Evolutionary conservation across 2,797 vertebrate genomes (phyloP).

Genomic region (Gephyroberyx darwinii): DNA sequence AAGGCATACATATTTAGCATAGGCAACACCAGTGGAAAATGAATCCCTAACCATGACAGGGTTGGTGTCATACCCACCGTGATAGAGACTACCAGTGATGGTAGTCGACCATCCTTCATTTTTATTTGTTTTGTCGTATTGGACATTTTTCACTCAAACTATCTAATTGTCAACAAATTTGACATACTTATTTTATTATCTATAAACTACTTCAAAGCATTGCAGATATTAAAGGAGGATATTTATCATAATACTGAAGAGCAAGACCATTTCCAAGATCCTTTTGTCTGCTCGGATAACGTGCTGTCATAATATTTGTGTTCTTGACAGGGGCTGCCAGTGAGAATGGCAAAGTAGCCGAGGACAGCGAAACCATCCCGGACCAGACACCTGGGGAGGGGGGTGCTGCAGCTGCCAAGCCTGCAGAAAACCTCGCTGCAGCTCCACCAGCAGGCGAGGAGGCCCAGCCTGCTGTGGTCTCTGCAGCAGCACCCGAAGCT

Average conservation of each 20-base stretch:
- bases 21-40: slow-evolving; percentile 4
- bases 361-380: slow-evolving; percentile 75
- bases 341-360: slow-evolving; percentile 70
- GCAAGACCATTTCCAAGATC: background rate
- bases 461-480: slow-evolving; percentile 25
- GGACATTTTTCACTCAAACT: background rate
- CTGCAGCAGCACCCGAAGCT: background rate
- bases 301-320: background rate
- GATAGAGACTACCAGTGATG: background rate
- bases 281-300: background rate
- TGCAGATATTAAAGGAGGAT: background rate
- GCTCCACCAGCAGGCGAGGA: slow-evolving; percentile 49
- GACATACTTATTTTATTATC: no score
- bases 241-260: background rate
- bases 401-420: slow-evolving; percentile 21
- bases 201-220: background rate
- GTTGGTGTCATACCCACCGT: background rate
- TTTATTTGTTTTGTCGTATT: no score
- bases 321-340: slow-evolving; percentile 60
- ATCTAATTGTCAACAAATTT: background rate
- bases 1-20: background rate
- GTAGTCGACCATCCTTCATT: background rate
- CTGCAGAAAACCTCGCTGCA: slow-evolving; percentile 34
- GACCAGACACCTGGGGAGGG: slow-evolving; percentile 64
- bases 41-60: background rate